Evolutionary conservation across 2,113 vertebrate genomes (phyloP).

Genomic region (Phrynocephalus versicolor): DNA sequence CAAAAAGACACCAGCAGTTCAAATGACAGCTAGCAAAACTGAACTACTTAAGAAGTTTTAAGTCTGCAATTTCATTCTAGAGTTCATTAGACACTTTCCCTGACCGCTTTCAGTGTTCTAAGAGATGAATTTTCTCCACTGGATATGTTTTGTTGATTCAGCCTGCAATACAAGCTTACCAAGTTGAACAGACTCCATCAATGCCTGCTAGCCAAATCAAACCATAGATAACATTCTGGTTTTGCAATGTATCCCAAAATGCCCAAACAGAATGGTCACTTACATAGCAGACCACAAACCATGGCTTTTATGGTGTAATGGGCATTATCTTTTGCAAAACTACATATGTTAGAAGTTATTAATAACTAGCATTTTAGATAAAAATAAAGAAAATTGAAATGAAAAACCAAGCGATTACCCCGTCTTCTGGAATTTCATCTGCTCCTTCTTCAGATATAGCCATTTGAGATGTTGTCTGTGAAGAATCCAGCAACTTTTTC

Average conservation of each 20-base stretch:
- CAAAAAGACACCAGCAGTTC: neutral
- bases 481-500: constrained; percentile 75
- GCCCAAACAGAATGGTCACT: neutral
- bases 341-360: neutral
- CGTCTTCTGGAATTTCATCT: constrained; percentile 40
- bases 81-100: neutral
- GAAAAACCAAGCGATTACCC: constrained; percentile 57
- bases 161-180: neutral
- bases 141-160: neutral
- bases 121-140: neutral
- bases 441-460: constrained; percentile 23
- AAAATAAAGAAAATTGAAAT: constrained; percentile 22
- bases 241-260: neutral
- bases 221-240: neutral
- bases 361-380: neutral
- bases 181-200: neutral
- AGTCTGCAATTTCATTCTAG: neutral
- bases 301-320: neutral
- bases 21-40: neutral
- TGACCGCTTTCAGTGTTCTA: neutral
- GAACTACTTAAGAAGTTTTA: neutral
- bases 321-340: neutral
- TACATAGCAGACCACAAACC: neutral
- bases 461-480: constrained; percentile 14
- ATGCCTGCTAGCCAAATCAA: neutral